phyloP scores from a whole-genome alignment of 2,113 vertebrate species.

The Hiodon tergisus region DNA sequence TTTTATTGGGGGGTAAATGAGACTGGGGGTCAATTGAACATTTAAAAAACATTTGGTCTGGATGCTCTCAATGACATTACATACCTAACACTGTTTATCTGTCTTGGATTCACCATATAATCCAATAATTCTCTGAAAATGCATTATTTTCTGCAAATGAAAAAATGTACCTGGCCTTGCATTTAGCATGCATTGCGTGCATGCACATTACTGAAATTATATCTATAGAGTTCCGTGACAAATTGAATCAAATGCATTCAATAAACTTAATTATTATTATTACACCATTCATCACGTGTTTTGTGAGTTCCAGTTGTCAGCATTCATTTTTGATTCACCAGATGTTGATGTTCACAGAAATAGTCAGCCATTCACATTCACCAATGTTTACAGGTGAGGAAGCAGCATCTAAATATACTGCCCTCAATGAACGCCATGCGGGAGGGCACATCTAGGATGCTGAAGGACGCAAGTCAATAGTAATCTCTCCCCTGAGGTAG shows the following conservation, averaged over 20 bases:
- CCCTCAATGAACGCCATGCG: neutral
- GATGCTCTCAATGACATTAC: neutral
- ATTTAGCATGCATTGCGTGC: too few relatives aligned
- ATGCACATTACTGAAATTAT: too few relatives aligned
- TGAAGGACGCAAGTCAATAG: neutral
- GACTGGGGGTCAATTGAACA: neutral
- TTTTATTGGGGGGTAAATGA: too few relatives aligned
- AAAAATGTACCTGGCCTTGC: neutral
- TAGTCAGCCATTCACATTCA: too few relatives aligned
- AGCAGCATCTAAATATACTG: neutral
- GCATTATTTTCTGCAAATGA: too few relatives aligned
- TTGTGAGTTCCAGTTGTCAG: too few relatives aligned
- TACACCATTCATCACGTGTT: too few relatives aligned
- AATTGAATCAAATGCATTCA: too few relatives aligned
- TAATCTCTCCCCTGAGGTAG: neutral
- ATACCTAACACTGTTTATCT: slow-evolving; percentile 3
- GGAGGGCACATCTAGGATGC: neutral
- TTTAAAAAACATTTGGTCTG: neutral
- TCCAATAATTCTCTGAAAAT: neutral
- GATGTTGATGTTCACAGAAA: too few relatives aligned
- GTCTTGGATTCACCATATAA: slow-evolving; percentile 9
- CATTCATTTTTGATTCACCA: too few relatives aligned
- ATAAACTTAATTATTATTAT: too few relatives aligned
- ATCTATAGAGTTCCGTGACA: too few relatives aligned
- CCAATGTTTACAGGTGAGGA: neutral